A percentile compares a stretch with the other conserved stretches of the same genome.
phyloP scores from a whole-genome alignment of 2,113 vertebrate genomes.

The Albula goreensis region DNA sequence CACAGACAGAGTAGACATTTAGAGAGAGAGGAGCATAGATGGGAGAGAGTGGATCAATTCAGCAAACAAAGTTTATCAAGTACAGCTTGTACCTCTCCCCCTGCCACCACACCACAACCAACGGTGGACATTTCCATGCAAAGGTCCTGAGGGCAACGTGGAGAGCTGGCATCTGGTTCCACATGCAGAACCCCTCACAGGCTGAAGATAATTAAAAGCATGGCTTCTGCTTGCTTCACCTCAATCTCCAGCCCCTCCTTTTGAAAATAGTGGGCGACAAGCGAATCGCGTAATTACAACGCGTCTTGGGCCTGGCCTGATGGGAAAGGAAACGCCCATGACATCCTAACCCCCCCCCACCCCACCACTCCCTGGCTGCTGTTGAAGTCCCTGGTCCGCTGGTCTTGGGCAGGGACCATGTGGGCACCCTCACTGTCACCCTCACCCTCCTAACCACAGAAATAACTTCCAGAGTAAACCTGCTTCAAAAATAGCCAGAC shows the following conservation, averaged over 20 bases:
- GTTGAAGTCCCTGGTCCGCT: too few species aligned
- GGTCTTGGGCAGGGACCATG: background rate
- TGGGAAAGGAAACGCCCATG: background rate
- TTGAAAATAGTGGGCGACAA: background rate
- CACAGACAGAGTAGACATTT: background rate
- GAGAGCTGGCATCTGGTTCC: background rate
- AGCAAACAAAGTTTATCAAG: slow-evolving; percentile 6
- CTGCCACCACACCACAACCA: background rate
- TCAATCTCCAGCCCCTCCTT: background rate
- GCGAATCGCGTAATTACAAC: background rate
- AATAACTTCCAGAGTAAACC: background rate
- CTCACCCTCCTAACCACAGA: background rate
- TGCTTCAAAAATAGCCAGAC: background rate
- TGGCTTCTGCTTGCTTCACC: background rate
- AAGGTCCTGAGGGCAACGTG: background rate
- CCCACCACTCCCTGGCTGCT: too few species aligned
- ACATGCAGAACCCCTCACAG: background rate
- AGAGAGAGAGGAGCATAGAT: background rate
- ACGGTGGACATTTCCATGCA: too few species aligned
- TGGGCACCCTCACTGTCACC: background rate
- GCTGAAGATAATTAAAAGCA: background rate
- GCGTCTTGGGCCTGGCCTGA: background rate
- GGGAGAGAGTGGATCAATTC: slow-evolving; percentile 2
- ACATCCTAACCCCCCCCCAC: too few species aligned
- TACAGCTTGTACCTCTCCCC: background rate